phyloP scores from a whole-genome alignment of 2,888 invertebrate species.

The Leucoma salicis region DNA sequence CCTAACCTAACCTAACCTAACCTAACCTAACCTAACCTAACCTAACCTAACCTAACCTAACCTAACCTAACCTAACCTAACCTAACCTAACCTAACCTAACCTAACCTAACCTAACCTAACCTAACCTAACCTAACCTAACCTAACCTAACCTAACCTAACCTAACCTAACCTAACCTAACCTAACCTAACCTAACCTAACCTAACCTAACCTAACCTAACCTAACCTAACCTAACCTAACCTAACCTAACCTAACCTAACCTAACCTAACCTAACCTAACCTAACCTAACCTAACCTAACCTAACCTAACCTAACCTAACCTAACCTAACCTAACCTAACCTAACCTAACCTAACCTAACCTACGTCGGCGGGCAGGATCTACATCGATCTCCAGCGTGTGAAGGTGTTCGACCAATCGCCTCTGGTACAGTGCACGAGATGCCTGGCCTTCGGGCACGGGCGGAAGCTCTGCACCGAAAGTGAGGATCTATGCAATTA shows the following conservation, averaged over 20 bases:
- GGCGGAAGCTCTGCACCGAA: no score
- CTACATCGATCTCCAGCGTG: no score
- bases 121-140: conserved; percentile 36
- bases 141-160: conserved; percentile 35
- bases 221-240: conserved; percentile 23
- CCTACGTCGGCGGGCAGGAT: no score
- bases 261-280: conserved; percentile 17
- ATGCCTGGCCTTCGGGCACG: no score
- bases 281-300: conserved; percentile 26
- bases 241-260: conserved; percentile 18
- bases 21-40: conserved; percentile 30
- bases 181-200: conserved; percentile 34
- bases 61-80: conserved; percentile 32
- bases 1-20: conserved; percentile 16
- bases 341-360: conserved; percentile 16
- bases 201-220: conserved; percentile 31
- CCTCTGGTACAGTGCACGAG: no score
- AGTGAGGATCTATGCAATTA: no score
- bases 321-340: conserved; percentile 12
- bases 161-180: conserved; percentile 35
- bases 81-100: conserved; percentile 32
- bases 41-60: conserved; percentile 29
- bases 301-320: conserved; percentile 16
- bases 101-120: conserved; percentile 33
- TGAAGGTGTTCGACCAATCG: no score